Conservation (phyloP, 2,797 vertebrate genomes). For the Myotis planiceps region DNA sequence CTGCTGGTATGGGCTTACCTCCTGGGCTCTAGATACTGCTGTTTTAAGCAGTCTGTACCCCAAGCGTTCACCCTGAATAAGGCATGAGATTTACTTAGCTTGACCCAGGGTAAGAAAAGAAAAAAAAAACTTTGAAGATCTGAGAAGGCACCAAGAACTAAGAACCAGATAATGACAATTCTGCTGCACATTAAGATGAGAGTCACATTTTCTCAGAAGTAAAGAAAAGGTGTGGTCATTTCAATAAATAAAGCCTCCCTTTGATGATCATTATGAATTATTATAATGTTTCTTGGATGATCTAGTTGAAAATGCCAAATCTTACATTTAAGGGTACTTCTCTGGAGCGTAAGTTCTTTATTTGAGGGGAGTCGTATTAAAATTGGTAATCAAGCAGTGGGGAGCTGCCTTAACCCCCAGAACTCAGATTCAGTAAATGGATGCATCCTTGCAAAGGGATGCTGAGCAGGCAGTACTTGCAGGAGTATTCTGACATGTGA, state of each 20-base stretch:
- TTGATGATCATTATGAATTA: neutral
- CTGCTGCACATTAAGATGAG: neutral
- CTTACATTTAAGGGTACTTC: neutral
- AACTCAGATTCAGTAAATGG: neutral
- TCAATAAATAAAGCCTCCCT: neutral
- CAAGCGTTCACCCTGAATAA: neutral
- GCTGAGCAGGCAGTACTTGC: neutral
- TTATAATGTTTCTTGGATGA: neutral
- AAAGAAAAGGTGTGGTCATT: neutral
- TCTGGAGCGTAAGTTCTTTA: neutral
- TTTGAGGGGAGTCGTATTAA: neutral
- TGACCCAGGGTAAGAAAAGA: neutral
- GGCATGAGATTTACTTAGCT: neutral
- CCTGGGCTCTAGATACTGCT: neutral
- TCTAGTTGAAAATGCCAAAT: neutral
- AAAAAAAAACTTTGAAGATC: neutral
- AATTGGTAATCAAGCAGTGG: neutral
- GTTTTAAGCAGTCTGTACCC: neutral
- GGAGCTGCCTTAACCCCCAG: neutral
- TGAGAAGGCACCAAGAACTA: neutral
- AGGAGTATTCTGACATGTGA: neutral
- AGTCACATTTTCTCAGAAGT: neutral
- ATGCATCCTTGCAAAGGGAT: neutral
- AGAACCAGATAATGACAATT: neutral
- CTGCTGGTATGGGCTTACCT: neutral